Percentiles rank a stretch among this genome's conserved stretches.
phyloP scores from a whole-genome alignment of 2,113 vertebrate genomes.

The Syngnathus scovelli region DNA sequence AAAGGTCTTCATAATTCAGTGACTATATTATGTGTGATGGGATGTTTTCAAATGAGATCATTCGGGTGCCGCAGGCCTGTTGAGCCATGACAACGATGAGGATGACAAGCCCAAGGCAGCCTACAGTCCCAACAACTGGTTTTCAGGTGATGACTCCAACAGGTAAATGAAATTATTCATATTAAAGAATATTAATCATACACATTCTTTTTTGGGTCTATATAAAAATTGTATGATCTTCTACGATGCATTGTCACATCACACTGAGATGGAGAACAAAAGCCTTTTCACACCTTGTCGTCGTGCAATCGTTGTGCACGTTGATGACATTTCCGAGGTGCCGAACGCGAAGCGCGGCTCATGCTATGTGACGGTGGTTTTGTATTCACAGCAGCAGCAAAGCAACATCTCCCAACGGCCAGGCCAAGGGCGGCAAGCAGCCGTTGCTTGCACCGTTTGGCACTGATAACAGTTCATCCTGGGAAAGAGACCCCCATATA shows the following conservation, averaged over 20 bases:
- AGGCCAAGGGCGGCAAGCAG: slow-evolving; percentile 41
- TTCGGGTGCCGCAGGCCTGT: slow-evolving; percentile 53
- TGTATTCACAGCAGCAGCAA: slow-evolving; percentile 69
- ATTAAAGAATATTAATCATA: too few species aligned
- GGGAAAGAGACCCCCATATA: slow-evolving; percentile 61
- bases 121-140: slow-evolving; percentile 57
- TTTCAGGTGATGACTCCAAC: slow-evolving; percentile 42
- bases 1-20: slow-evolving; percentile 52
- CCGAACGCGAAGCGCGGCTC: slow-evolving; percentile 13
- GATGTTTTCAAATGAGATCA: neutral
- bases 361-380: slow-evolving; percentile 53
- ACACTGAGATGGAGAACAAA: neutral
- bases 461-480: slow-evolving; percentile 64
- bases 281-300: neutral
- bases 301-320: neutral
- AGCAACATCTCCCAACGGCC: slow-evolving; percentile 50
- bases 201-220: neutral
- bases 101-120: slow-evolving; percentile 6
- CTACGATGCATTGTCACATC: neutral
- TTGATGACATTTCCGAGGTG: neutral
- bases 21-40: neutral
- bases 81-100: slow-evolving; percentile 61
- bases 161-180: slow-evolving; percentile 27
- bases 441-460: slow-evolving; percentile 69
- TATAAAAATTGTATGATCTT: neutral